Base-by-base conservation (phyloP, 2,888 invertebrate genomes). In the Chrysodeixis includens region DNA sequence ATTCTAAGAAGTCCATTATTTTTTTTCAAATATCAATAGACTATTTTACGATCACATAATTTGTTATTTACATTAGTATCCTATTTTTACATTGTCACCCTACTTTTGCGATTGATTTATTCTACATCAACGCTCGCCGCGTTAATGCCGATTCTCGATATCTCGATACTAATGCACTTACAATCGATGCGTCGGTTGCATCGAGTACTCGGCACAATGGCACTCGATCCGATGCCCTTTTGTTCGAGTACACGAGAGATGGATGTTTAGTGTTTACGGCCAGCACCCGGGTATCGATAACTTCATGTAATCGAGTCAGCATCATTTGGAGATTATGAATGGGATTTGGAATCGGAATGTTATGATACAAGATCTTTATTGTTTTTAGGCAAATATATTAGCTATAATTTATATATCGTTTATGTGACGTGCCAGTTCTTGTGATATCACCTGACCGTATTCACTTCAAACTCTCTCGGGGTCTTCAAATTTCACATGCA, bases 71-170 rank as follows among this genome's bases (percentile, higher is more conserved):
- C n/a, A n/a, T n/a, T n/a, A 44, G 0, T 7, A 46, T 16, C 14
- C 30, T 12, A 5, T 7, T 16, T 9, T 35, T 6, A 14, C 46
- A 62, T 81, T 65, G 82, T 71, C 76, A 81, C 83, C 80, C 76
- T 78, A 83, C 66, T 60, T 16, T 55, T 68, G 69, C 69, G 83
- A 83, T 83, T 88, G 87, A 90, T 88, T 88, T 85, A 86, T 84
- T 81, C 79, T 71, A 71, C 83, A 86, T 86, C 85, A 88, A 78
- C 73, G 73, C 82, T 71, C 81, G 74, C 85, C 79, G 86, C 85
- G 86, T 84, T 86, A 86, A 86, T 84, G 82, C 73, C 81, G 74
- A 49, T 81, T 81, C 77, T 82, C 80, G 80, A 66, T 66, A 65
- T 74, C 71, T 71, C 78, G 71, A 76, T 76, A 65, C 71, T 59